Conservation (phyloP, 2,113 vertebrate species). For the Glaucidium brasilianum region DNA sequence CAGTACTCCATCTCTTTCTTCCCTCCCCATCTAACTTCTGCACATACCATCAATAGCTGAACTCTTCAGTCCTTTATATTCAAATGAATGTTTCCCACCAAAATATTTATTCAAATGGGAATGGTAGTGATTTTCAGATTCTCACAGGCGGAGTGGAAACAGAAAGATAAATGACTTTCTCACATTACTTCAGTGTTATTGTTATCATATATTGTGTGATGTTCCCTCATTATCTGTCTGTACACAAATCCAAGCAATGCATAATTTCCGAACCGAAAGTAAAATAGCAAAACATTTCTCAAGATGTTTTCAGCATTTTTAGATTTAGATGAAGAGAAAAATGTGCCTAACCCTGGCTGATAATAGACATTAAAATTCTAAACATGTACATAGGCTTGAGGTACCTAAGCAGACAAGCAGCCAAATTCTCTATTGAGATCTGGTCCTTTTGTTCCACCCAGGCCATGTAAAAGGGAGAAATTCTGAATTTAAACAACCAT, state of each 20-base stretch:
- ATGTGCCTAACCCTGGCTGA: constrained; percentile 1
- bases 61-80: constrained; percentile 57
- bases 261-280: constrained; percentile 71
- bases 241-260: constrained; percentile 64
- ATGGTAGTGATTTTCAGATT: constrained; percentile 74
- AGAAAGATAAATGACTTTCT: constrained; percentile 74
- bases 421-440: background rate
- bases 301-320: constrained; percentile 64
- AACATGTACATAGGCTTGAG: background rate
- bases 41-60: background rate
- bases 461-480: background rate
- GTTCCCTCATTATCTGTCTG: constrained; percentile 68
- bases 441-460: background rate
- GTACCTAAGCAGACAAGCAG: background rate
- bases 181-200: constrained; percentile 65
- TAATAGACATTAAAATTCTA: constrained; percentile 52
- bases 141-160: constrained; percentile 62
- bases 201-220: constrained; percentile 68
- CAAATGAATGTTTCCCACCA: constrained; percentile 71
- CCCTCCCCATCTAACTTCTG: constrained; percentile 46
- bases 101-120: constrained; percentile 75
- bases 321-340: constrained; percentile 63
- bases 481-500: background rate
- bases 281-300: constrained; percentile 71
- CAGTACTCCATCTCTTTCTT: constrained; percentile 49